Base-by-base conservation (phyloP, 2,797 vertebrate species). In the Orestias chungarensis region DNA sequence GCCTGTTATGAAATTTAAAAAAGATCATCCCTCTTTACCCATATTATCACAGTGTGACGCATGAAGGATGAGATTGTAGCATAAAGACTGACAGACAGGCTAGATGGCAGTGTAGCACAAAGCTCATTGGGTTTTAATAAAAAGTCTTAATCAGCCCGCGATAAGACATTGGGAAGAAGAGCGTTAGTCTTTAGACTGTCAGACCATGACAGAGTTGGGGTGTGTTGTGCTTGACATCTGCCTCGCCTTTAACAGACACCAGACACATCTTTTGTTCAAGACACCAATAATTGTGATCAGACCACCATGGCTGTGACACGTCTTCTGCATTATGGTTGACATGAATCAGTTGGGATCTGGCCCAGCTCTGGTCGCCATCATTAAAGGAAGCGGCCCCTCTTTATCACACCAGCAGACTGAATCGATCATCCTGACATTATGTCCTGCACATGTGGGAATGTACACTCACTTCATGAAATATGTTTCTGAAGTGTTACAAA, bases 211-310 rank as follows among this genome's bases (percentile, higher is more conserved):
- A 38, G n/a, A 43, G 31, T 49, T 17, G 20, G 64, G 31, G 64
- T 7, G 66, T 67, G n/a, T 64, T 46, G 74, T 46, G 69, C 75
- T 76, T 84, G 80, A 86, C 81, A 87, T 90, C 83, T 86, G 86
- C 8, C 46, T 80, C 76, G 59, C 78, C 78, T 90, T 91, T 86
- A 87, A 84, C 84, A 88, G 77, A 80, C 76, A 85, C 81, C 90
- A 90, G 82, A 86, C 80, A 76, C 74, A 72, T 52, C 79, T 35
- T 87, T 83, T 89, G 80, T 86, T 91, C 72, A 81, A 88, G 81
- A 82, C 75, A 44, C 74, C 80, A 83, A 90, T 86, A 86, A 88
- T 83, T 73, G 79, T 57, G 71, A 87, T 86, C 81, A 75, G 91
- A 89, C 91, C 87, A 86, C 90, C 91, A 68, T 29, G 79, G 75